phyloP scores from a whole-genome alignment of 2,888 invertebrate genomes.

The Metallyticus violacea region DNA sequence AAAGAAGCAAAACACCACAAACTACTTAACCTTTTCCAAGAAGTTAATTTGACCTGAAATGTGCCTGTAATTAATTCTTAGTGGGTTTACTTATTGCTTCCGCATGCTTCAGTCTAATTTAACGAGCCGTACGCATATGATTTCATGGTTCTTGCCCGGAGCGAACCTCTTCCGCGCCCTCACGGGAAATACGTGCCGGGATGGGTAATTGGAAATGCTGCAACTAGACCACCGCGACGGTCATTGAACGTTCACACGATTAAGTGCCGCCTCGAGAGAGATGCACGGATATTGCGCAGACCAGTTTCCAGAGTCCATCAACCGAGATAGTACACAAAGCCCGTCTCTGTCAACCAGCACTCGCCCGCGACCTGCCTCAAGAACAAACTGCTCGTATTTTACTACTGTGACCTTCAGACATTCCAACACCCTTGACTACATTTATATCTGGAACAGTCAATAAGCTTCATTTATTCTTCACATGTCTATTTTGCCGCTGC shows the following conservation, averaged over 20 bases:
- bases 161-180: too few relatives aligned
- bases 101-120: background rate
- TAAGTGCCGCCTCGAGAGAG: background rate
- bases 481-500: too few relatives aligned
- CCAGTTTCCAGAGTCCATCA: background rate
- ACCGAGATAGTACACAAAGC: background rate
- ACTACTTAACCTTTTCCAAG: background rate
- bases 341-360: background rate
- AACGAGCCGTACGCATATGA: background rate
- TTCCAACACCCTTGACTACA: too few relatives aligned
- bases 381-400: background rate
- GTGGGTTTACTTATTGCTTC: background rate
- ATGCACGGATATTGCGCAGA: too few relatives aligned
- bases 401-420: too few relatives aligned
- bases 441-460: too few relatives aligned
- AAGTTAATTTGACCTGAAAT: background rate
- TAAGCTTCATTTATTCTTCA: too few relatives aligned
- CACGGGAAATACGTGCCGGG: too few relatives aligned
- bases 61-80: background rate
- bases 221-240: background rate
- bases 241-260: background rate
- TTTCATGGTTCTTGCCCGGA: background rate
- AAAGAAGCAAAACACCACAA: background rate
- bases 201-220: background rate
- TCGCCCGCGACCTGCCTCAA: background rate